These are phyloP conservation scores for Macrotrachela quadricornifera DNA, from an alignment of 1,140 invertebrate species.

Conservation along the genomic window DNA sequence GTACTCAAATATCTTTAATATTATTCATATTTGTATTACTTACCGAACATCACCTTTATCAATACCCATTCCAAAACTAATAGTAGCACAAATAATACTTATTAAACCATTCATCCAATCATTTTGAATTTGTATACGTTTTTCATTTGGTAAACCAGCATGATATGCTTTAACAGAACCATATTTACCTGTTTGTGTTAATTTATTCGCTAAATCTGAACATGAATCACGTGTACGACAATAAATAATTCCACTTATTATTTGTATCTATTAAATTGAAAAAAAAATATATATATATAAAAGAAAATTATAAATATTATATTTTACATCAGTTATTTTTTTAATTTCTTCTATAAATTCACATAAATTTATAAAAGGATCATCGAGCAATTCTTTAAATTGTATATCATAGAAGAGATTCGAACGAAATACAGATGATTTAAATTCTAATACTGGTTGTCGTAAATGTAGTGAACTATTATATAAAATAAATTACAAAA, in stretches of 20 bases:
- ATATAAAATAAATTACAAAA: neutral
- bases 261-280: neutral
- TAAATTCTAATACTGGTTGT: constrained; percentile 36
- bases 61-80: constrained; percentile 53
- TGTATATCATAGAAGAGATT: constrained; percentile 49
- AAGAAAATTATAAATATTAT: constrained; percentile 26
- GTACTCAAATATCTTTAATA: neutral
- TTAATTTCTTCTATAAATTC: constrained; percentile 37
- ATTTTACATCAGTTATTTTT: constrained; percentile 15
- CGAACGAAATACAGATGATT: constrained; percentile 40
- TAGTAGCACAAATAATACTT: constrained; percentile 35
- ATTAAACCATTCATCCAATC: neutral
- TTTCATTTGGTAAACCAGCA: constrained; percentile 31
- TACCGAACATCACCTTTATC: constrained; percentile 44
- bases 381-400: constrained; percentile 55
- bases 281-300: neutral
- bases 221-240: constrained; percentile 45
- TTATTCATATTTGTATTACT: constrained; percentile 14
- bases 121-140: neutral
- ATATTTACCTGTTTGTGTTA: constrained; percentile 32
- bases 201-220: constrained; percentile 36
- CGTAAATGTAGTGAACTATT: constrained; percentile 34
- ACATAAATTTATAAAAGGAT: constrained; percentile 52
- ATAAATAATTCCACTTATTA: constrained; percentile 47
- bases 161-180: constrained; percentile 41